phyloP scores from a whole-genome alignment of 2,888 invertebrate genomes.

The Heliconius charithonia region DNA sequence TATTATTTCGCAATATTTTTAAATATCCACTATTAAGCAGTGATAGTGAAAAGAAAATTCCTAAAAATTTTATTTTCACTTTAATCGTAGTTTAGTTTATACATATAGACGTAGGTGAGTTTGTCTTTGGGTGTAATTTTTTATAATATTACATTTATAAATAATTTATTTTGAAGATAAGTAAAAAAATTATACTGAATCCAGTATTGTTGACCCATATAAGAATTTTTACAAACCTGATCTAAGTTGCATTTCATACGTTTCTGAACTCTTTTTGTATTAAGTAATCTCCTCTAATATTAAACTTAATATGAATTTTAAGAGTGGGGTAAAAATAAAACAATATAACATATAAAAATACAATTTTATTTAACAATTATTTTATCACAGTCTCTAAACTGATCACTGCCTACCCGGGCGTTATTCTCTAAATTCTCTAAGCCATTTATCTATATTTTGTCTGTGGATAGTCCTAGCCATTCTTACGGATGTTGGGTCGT shows the following conservation, averaged over 20 bases:
- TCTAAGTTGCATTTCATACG: neutral
- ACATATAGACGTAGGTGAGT: no score
- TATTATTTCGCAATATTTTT: neutral
- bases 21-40: neutral
- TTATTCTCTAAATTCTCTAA: conserved; percentile 58
- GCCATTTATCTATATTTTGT: conserved; percentile 85
- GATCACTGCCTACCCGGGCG: neutral
- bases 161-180: no score
- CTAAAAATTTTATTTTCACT: no score
- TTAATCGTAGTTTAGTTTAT: no score
- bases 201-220: no score
- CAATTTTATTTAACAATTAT: conserved; percentile 6
- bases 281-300: neutral
- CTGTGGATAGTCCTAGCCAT: conserved; percentile 86
- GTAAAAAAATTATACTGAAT: no score
- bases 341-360: neutral
- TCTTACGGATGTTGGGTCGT: conserved; percentile 87
- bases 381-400: conserved; percentile 1
- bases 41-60: neutral
- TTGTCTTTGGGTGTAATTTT: no score
- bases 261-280: neutral
- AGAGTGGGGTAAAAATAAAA: neutral
- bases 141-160: no score
- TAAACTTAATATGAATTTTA: neutral
- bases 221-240: no score